A percentile compares a stretch with the other conserved stretches of the same genome.
Conservation (phyloP, 2,113 vertebrate genomes). For the Passer domesticus region DNA sequence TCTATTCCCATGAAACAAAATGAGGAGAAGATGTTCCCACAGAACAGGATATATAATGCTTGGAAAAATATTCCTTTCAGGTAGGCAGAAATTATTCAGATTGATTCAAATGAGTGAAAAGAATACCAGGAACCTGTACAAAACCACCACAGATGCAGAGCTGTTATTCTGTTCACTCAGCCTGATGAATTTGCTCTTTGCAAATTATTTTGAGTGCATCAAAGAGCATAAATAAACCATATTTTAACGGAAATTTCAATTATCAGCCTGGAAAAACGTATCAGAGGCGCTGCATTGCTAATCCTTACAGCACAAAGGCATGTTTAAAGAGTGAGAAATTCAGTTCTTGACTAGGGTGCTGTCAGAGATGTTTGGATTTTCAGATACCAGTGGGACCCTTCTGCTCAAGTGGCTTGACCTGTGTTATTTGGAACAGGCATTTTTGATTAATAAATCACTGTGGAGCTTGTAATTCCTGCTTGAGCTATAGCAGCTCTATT, state of each 20-base stretch:
- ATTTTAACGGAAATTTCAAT: slow-evolving; percentile 12
- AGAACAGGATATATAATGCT: not conserved
- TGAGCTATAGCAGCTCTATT: not conserved
- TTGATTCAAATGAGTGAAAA: slow-evolving; percentile 10
- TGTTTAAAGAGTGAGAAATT: not conserved
- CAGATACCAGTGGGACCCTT: not conserved
- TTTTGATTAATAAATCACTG: slow-evolving; percentile 17
- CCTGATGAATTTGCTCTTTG: not conserved
- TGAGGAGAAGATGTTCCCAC: not conserved
- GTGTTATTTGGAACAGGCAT: not conserved
- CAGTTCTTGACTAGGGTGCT: not conserved
- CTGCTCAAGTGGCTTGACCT: not conserved
- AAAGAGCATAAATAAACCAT: not conserved
- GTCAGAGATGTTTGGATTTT: not conserved
- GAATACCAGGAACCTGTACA: not conserved
- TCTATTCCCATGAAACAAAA: not conserved
- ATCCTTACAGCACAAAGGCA: not conserved
- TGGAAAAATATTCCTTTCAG: not conserved
- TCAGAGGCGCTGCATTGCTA: not conserved
- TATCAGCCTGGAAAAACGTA: not conserved
- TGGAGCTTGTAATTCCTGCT: not conserved
- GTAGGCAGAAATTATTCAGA: not conserved
- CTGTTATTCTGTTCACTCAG: slow-evolving; percentile 40
- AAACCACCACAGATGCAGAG: not conserved
- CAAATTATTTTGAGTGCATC: slow-evolving; percentile 24